Evolutionary conservation across 2,797 vertebrate species (phyloP).

Genomic region (Sebastes cheni): DNA sequence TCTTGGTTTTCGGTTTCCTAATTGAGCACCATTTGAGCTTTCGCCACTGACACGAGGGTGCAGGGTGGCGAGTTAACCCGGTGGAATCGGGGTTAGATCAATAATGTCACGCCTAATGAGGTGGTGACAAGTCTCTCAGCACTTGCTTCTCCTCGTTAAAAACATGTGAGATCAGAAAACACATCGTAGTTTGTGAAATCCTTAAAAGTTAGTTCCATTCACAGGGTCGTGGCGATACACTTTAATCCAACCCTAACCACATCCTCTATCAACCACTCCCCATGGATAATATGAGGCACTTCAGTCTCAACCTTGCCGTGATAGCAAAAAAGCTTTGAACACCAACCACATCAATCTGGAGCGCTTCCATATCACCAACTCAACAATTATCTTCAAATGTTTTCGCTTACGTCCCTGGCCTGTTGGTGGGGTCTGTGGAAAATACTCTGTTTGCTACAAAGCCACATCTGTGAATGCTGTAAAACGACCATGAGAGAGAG

Average conservation of each 20-base stretch:
- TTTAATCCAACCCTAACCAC: constrained; percentile 25
- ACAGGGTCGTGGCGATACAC: not conserved
- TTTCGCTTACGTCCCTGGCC: constrained; percentile 45
- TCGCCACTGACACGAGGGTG: not conserved
- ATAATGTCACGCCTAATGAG: constrained; percentile 24
- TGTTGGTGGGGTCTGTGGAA: constrained; percentile 55
- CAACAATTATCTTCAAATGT: constrained; percentile 58
- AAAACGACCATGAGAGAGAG: constrained; percentile 21
- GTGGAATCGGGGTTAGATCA: constrained; percentile 25
- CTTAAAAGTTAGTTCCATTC: not conserved
- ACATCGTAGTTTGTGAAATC: not conserved
- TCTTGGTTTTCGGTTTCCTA: constrained; percentile 56
- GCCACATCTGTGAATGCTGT: constrained; percentile 65
- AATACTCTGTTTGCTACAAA: constrained; percentile 44
- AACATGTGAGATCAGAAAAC: not conserved
- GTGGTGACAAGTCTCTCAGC: constrained; percentile 29
- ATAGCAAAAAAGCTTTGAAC: constrained; percentile 55
- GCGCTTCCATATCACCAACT: constrained; percentile 46
- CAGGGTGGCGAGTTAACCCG: not conserved
- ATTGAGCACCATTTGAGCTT: constrained; percentile 33
- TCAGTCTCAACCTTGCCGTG: constrained; percentile 17
- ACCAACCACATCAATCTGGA: constrained; percentile 53
- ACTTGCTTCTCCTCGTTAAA: not conserved
- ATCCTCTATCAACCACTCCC: constrained; percentile 33
- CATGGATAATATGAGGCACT: not conserved